These are phyloP conservation scores for Cryptotis parvus DNA, from an alignment of 2,113 vertebrate species.

Conservation along the genomic window DNA sequence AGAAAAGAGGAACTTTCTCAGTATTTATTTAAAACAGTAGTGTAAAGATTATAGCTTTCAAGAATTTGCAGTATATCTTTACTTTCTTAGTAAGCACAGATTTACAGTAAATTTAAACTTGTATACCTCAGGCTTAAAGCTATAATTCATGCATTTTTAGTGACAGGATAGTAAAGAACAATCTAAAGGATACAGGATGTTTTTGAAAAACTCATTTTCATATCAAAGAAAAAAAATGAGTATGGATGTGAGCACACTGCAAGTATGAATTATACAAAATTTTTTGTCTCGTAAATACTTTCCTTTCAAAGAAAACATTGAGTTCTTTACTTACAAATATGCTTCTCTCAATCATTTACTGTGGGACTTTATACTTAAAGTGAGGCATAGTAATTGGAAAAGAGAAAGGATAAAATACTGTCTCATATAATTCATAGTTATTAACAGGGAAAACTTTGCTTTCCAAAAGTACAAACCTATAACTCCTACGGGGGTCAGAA, in stretches of 20 bases:
- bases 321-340: constrained; percentile 63
- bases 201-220: constrained; percentile 24
- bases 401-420: constrained; percentile 59
- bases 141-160: constrained; percentile 57
- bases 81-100: constrained; percentile 43
- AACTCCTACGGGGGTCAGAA: constrained; percentile 87
- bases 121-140: constrained; percentile 50
- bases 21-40: constrained; percentile 68
- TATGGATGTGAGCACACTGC: background rate
- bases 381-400: constrained; percentile 67
- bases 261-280: constrained; percentile 57
- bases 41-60: constrained; percentile 66
- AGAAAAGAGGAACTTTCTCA: constrained; percentile 56
- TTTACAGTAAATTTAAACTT: constrained; percentile 52
- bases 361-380: constrained; percentile 76
- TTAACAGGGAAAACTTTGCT: constrained; percentile 76
- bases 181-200: constrained; percentile 9
- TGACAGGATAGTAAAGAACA: constrained; percentile 53
- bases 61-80: constrained; percentile 71
- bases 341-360: constrained; percentile 63
- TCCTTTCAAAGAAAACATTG: constrained; percentile 66
- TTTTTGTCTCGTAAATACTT: constrained; percentile 78
- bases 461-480: constrained; percentile 73
- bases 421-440: constrained; percentile 84
- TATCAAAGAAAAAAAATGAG: constrained; percentile 43